phyloP scores from a whole-genome alignment of 2,888 invertebrate species.

The Calameuta pallipes region DNA sequence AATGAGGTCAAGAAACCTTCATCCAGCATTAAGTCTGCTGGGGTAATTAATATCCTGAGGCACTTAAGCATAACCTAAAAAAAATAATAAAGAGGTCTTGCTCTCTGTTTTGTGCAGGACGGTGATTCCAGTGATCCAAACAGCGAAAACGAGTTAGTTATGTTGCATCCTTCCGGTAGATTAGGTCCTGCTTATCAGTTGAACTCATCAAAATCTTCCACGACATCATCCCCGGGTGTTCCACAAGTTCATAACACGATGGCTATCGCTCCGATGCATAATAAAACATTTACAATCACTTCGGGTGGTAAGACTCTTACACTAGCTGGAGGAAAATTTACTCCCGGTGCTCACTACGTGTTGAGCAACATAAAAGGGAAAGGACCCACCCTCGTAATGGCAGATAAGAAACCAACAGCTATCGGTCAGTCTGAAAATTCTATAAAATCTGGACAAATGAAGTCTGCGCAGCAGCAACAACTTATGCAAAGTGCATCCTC shows the following conservation, averaged over 20 bases:
- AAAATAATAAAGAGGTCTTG: neutral
- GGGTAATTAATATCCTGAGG: neutral
- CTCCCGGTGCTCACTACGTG: constrained; percentile 46
- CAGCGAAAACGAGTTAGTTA: constrained; percentile 22
- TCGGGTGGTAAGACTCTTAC: constrained; percentile 50
- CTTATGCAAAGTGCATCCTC: neutral
- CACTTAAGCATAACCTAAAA: neutral
- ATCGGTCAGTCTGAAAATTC: constrained; percentile 25
- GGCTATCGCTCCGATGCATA: constrained; percentile 36
- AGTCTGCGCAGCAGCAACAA: neutral
- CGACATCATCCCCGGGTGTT: neutral
- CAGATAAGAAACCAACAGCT: constrained; percentile 28
- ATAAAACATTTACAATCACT: constrained; percentile 49
- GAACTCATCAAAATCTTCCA: neutral
- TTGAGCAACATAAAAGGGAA: constrained; percentile 50
- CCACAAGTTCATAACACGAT: neutral
- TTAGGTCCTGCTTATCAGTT: neutral
- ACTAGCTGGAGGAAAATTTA: constrained; percentile 45
- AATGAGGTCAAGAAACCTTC: constrained; percentile 7
- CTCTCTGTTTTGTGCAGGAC: constrained; percentile 14
- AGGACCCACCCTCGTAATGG: constrained; percentile 39
- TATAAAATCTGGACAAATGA: constrained; percentile 13
- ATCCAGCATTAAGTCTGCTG: neutral
- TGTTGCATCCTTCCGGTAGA: neutral
- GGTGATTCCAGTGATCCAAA: constrained; percentile 26